phyloP scores from a whole-genome alignment of 2,888 invertebrate genomes.

The Cantharis flavilabris region DNA sequence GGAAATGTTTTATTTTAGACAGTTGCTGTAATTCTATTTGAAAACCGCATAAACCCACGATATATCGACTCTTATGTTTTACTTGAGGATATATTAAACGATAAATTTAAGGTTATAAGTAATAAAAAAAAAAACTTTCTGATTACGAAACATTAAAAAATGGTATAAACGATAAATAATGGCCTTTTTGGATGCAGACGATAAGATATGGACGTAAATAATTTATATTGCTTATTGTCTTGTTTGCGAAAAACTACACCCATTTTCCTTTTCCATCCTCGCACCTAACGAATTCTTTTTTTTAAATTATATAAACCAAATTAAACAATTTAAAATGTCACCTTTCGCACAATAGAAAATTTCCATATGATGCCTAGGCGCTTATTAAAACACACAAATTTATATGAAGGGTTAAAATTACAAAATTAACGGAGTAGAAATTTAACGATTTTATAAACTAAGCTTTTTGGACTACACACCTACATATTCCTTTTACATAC shows the following conservation, averaged over 20 bases:
- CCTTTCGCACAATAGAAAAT: too few species aligned
- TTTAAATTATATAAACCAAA: too few species aligned
- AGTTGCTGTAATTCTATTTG: conserved; percentile 1
- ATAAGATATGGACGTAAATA: background rate
- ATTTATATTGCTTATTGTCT: background rate
- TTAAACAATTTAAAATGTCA: too few species aligned
- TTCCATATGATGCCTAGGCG: background rate
- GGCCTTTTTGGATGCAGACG: background rate
- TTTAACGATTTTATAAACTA: background rate
- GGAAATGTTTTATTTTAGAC: conserved; percentile 6
- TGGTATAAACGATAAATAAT: background rate
- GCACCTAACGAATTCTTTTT: background rate
- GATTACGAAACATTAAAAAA: background rate
- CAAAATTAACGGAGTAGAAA: background rate
- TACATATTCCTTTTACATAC: background rate
- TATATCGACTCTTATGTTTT: conserved; percentile 1
- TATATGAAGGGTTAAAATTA: background rate
- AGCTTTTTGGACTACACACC: background rate
- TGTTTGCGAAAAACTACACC: background rate
- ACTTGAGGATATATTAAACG: background rate
- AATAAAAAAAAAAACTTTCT: background rate
- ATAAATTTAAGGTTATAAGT: background rate
- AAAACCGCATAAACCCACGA: conserved; percentile 1
- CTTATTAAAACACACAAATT: background rate
- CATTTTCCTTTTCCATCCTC: background rate